Base-by-base conservation (phyloP, 1,140 invertebrate genomes). In the Trichonephila clavipes region DNA sequence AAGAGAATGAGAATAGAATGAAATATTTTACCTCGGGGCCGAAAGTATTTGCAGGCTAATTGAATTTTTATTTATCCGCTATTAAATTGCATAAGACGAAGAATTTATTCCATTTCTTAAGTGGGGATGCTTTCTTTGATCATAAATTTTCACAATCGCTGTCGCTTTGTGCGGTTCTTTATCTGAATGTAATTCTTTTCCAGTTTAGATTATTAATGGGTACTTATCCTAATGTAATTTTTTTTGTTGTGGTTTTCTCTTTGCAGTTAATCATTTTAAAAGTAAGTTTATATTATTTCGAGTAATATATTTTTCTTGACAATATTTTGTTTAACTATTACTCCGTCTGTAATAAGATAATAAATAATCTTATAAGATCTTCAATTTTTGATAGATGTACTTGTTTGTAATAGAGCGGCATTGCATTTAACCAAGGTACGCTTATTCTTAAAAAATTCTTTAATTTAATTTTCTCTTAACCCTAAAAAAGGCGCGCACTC, bases 61-160 rank as follows among this genome's bases (percentile, higher is more conserved):
- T 85, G 83, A 85, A 85, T 85, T 85, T 85, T 85, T 85, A 85
- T 85, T 85, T 85, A 85, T 85, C 58, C 58, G 21, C 51, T 85
- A 85, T 59, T 85, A 85, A 85, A 85, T 59, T 85, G 44, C 58
- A 28, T 16, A 85, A 85, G 83, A 61, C 16, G 51, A 61, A 51
- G 58, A 85, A 85, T 59, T 85, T 21, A 58, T 51, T 85, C 51
- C 72, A 77, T 77, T 77, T 77, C 72, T 77, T 77, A 77, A 77
- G 72, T 85, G 44, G 24, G 51, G n/a, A 85, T 59, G 83, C n/a
- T 85, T 85, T 85, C 83, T 85, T 85, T 28, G 83, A 85, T 59
- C 58, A 34, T 85, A 85, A 85, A 85, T 59, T 85, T 85, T n/a
- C 44, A 59, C 21, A 85, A 85, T 77, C 51, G 83, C 58, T 85